Percentiles rank a stretch among this genome's conserved stretches.
phyloP scores from a whole-genome alignment of 2,113 vertebrate genomes.

The Ictalurus punctatus region DNA sequence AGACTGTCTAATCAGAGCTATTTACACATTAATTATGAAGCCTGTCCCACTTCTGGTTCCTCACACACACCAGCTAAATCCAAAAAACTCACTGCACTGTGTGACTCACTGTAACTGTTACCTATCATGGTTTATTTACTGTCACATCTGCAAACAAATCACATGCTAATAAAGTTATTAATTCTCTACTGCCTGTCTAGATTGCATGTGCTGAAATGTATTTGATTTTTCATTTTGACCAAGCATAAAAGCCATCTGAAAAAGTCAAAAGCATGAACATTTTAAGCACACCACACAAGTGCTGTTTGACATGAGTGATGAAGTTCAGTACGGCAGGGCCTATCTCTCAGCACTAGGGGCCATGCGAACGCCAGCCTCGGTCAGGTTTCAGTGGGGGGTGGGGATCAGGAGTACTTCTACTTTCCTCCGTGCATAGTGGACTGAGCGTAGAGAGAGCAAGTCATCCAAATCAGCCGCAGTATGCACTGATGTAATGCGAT shows the following conservation, averaged over 20 bases:
- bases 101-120: not conserved
- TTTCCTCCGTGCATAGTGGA: slow-evolving; percentile 40
- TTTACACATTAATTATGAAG: slow-evolving; percentile 59
- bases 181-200: not conserved
- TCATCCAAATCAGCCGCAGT: not conserved
- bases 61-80: slow-evolving; percentile 35
- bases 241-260: slow-evolving; percentile 36
- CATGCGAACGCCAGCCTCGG: slow-evolving; percentile 53
- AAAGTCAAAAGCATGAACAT: slow-evolving; percentile 13
- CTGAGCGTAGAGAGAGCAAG: slow-evolving; percentile 50
- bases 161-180: not conserved
- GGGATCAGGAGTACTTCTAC: slow-evolving; percentile 6
- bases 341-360: slow-evolving; percentile 57
- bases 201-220: not conserved
- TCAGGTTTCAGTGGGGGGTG: slow-evolving; percentile 62
- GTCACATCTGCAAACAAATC: not conserved
- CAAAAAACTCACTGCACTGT: slow-evolving; percentile 38
- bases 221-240: not conserved
- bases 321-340: slow-evolving; percentile 49
- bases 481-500: not conserved
- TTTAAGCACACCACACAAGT: slow-evolving; percentile 33
- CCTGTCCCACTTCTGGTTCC: slow-evolving; percentile 41
- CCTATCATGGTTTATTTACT: not conserved
- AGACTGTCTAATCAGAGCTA: slow-evolving; percentile 61
- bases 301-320: slow-evolving; percentile 37